A percentile compares a stretch with the other conserved stretches of the same genome.
These are phyloP conservation scores for Nyleta sp. DNA, from an alignment of 2,888 invertebrate species.

Conservation along the genomic window DNA sequence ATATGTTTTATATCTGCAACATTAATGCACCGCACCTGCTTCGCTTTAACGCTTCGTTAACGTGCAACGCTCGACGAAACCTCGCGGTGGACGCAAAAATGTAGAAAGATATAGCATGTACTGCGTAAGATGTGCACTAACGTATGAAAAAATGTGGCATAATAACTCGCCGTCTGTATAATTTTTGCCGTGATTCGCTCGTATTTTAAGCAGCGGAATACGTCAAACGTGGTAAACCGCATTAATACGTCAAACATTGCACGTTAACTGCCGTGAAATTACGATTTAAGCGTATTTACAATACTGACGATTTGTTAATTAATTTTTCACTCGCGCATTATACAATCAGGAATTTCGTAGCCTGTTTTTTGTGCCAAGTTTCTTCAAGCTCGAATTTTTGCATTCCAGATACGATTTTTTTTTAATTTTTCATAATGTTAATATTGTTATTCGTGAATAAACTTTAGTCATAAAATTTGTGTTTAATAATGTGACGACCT, in stretches of 20 bases:
- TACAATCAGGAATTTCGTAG: too few relatives aligned
- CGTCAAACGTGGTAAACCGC: slow-evolving; percentile 53
- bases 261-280: slow-evolving; percentile 61
- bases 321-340: slow-evolving; percentile 11
- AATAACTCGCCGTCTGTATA: slow-evolving; percentile 53
- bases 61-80: slow-evolving; percentile 76
- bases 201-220: slow-evolving; percentile 52
- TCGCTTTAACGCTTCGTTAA: slow-evolving; percentile 81
- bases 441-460: too few relatives aligned
- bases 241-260: slow-evolving; percentile 48
- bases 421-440: too few relatives aligned
- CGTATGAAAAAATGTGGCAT: slow-evolving; percentile 62
- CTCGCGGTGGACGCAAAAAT: slow-evolving; percentile 69
- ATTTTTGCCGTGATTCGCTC: slow-evolving; percentile 57
- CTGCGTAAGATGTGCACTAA: slow-evolving; percentile 58
- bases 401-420: too few relatives aligned
- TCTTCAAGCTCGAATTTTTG: too few relatives aligned
- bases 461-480: too few relatives aligned
- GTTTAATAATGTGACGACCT: too few relatives aligned
- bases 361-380: too few relatives aligned
- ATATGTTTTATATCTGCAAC: slow-evolving; percentile 72
- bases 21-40: slow-evolving; percentile 75
- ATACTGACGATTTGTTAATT: slow-evolving; percentile 39
- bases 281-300: slow-evolving; percentile 44
- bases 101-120: slow-evolving; percentile 51